Conservation (phyloP, 2,888 invertebrate species). For the Dryomyza anilis region DNA sequence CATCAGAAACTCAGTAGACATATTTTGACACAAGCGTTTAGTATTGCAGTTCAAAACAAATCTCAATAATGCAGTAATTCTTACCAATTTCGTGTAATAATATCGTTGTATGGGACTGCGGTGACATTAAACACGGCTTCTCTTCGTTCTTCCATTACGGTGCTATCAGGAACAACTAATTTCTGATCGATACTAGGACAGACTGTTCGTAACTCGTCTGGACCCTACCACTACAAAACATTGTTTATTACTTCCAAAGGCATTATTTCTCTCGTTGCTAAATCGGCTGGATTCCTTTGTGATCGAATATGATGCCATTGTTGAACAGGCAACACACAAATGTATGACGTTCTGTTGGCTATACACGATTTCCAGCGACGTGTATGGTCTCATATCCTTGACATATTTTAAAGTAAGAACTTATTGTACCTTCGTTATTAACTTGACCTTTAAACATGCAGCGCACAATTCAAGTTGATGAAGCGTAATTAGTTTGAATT, state of each 20-base stretch:
- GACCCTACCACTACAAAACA: neutral
- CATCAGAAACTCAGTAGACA: no score
- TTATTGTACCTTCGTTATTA: neutral
- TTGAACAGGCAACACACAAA: constrained; percentile 12
- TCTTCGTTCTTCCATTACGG: constrained; percentile 2
- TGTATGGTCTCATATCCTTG: constrained; percentile 26
- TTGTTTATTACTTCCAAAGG: constrained; percentile 10
- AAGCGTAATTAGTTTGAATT: neutral
- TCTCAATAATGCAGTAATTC: no score
- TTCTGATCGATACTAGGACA: neutral
- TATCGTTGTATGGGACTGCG: no score
- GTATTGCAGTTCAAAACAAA: no score
- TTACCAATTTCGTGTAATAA: no score
- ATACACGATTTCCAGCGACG: constrained; percentile 30
- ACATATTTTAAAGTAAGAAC: neutral
- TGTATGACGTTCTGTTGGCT: constrained; percentile 27
- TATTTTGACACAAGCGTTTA: no score
- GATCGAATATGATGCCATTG: constrained; percentile 24
- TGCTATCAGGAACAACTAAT: neutral
- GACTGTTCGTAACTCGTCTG: neutral
- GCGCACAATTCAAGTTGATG: neutral
- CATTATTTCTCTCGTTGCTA: constrained; percentile 29
- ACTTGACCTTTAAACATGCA: neutral
- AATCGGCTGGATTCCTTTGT: constrained; percentile 27
- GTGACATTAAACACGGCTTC: neutral